Evolutionary conservation across 2,797 vertebrate genomes (phyloP).

Genomic region (Meriones psammophilus): DNA sequence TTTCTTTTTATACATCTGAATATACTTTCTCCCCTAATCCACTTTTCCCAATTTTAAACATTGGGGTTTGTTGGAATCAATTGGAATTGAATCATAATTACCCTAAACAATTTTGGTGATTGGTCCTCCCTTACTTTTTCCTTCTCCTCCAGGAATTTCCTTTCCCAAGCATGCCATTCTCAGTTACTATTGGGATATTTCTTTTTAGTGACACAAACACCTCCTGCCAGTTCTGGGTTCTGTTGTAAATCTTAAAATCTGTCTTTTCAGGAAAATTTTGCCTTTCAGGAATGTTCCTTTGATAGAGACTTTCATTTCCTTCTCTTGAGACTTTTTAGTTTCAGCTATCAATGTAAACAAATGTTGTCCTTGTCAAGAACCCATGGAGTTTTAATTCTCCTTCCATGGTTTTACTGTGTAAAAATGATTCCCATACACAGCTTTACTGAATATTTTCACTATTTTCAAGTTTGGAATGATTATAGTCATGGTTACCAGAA

Average conservation of each 20-base stretch:
- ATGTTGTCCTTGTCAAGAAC: no score
- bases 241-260: no score
- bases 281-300: not conserved
- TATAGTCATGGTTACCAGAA: not conserved
- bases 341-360: not conserved
- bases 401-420: not conserved
- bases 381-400: not conserved
- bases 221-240: no score
- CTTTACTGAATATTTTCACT: not conserved
- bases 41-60: not conserved
- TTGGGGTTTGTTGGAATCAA: not conserved
- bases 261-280: not conserved
- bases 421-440: not conserved
- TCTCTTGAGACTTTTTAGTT: not conserved
- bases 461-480: not conserved
- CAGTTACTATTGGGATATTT: no score
- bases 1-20: no score
- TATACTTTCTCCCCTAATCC: not conserved
- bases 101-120: not conserved
- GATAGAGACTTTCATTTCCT: not conserved
- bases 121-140: not conserved
- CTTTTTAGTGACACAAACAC: no score
- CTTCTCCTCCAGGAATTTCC: not conserved
- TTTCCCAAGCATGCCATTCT: not conserved
- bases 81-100: not conserved